Evolutionary conservation across 2,113 vertebrate genomes (phyloP).

Genomic region (Chionodraco myersi): DNA sequence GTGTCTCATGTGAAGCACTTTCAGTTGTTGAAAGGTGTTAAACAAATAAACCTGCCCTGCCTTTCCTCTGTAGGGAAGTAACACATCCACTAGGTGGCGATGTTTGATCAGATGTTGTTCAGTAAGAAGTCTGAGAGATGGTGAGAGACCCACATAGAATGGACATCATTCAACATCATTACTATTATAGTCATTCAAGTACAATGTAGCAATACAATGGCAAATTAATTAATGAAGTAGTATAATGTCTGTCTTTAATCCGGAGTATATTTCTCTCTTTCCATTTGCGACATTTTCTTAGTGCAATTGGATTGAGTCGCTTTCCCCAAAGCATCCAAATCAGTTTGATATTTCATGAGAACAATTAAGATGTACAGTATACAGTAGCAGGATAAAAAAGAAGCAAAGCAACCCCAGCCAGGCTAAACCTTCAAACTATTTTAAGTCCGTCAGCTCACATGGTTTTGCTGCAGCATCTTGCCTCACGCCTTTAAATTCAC

Average conservation of each 20-base stretch:
- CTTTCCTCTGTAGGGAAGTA: not conserved
- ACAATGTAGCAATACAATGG: not conserved
- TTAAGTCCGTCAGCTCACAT: not conserved
- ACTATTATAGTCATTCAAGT: not conserved
- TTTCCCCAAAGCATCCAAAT: not conserved
- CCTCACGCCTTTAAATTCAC: not conserved
- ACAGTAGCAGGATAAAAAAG: not conserved
- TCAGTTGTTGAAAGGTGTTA: no score
- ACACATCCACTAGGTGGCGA: conserved; percentile 45
- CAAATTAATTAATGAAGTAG: not conserved
- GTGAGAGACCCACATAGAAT: not conserved
- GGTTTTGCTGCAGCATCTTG: conserved; percentile 18
- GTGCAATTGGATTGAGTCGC: not conserved
- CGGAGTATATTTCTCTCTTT: not conserved
- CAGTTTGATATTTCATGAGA: not conserved
- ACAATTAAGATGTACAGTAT: not conserved
- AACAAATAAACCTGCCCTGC: no score
- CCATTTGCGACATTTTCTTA: not conserved
- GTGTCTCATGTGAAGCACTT: not conserved
- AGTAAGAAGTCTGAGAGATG: not conserved
- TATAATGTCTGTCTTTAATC: not conserved
- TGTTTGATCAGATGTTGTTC: conserved; percentile 1
- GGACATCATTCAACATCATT: not conserved
- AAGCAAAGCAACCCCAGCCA: not conserved
- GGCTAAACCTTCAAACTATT: no score